These are phyloP conservation scores for Ficedula albicollis DNA, from an alignment of 2,797 vertebrate species.

Conservation along the genomic window DNA sequence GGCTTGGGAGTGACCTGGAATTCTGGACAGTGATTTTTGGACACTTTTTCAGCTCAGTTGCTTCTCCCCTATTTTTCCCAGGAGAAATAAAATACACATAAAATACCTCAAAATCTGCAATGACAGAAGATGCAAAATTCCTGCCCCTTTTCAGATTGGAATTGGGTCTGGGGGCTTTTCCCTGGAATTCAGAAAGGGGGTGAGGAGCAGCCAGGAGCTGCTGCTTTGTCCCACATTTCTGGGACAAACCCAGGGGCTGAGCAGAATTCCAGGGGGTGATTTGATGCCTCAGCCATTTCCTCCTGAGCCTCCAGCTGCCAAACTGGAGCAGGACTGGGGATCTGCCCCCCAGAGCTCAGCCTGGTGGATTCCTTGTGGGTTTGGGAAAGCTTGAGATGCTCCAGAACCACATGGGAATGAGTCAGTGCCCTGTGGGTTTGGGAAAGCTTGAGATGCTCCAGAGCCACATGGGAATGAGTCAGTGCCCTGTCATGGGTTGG, in stretches of 20 bases:
- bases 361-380: not conserved
- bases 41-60: not conserved
- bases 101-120: not conserved
- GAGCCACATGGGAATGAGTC: not conserved
- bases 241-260: not conserved
- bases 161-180: not conserved
- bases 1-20: not conserved
- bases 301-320: not conserved
- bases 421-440: not conserved
- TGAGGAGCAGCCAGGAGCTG: not conserved
- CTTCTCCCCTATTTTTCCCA: not conserved
- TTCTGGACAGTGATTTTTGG: not conserved
- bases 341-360: not conserved
- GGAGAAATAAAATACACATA: no score
- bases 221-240: not conserved
- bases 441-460: not conserved
- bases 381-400: not conserved
- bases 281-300: slow-evolving; percentile 57
- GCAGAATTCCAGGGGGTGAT: not conserved
- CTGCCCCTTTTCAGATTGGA: fast-evolving
- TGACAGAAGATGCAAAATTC: not conserved
- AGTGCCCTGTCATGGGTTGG: not conserved
- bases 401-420: not conserved
- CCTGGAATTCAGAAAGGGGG: not conserved
- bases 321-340: not conserved